phyloP scores from a whole-genome alignment of 2,888 invertebrate genomes.

The Margaritifera margaritifera region DNA sequence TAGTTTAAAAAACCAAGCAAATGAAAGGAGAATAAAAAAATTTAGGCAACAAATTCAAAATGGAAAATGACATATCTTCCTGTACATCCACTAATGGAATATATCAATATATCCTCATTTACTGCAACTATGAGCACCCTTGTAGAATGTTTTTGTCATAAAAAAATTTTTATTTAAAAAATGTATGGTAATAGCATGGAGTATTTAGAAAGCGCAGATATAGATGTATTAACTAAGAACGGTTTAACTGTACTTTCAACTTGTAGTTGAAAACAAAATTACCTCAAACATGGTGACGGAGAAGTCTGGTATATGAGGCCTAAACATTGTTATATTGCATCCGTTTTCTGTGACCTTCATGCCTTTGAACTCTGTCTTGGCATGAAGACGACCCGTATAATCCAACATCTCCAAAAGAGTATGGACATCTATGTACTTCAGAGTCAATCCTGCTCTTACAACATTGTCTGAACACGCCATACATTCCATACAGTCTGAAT shows the following conservation, averaged over 20 bases:
- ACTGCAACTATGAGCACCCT: too few relatives aligned
- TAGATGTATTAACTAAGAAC: too few relatives aligned
- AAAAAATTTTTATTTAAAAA: too few relatives aligned
- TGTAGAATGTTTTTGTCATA: too few relatives aligned
- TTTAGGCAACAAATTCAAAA: too few relatives aligned
- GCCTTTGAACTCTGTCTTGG: constrained; percentile 78
- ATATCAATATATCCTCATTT: too few relatives aligned
- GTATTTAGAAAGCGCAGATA: too few relatives aligned
- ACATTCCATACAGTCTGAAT: constrained; percentile 94
- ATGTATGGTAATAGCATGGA: too few relatives aligned
- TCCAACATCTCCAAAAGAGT: constrained; percentile 88
- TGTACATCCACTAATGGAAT: too few relatives aligned
- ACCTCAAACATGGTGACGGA: constrained; percentile 88
- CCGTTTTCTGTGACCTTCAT: constrained; percentile 35
- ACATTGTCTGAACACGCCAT: constrained; percentile 99
- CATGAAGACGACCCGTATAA: constrained; percentile 80
- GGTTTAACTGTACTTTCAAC: not conserved
- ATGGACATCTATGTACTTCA: constrained; percentile 92
- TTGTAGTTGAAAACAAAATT: constrained; percentile 19
- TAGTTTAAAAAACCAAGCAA: too few relatives aligned
- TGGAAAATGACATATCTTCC: too few relatives aligned
- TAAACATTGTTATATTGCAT: constrained; percentile 77
- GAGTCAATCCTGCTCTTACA: constrained; percentile 96
- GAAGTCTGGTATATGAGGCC: constrained; percentile 94
- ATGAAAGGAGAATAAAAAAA: too few relatives aligned